Percentiles rank a stretch among this genome's conserved stretches.
Evolutionary conservation across 2,113 vertebrate species (phyloP).

Genomic region (Misgurnus mizolepis): DNA sequence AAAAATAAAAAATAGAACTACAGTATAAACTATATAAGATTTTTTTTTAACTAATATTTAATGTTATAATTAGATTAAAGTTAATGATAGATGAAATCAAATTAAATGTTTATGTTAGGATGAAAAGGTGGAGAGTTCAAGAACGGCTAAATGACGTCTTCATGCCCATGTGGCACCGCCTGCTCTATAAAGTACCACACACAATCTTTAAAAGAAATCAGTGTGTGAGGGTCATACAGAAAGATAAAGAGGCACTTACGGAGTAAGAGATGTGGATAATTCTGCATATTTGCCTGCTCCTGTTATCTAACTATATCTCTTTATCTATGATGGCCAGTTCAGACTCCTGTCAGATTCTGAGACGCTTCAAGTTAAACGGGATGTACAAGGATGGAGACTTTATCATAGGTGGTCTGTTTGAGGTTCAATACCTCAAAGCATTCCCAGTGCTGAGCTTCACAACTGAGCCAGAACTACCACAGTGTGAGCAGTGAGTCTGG

Average conservation of each 20-base stretch:
- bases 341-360: slow-evolving; percentile 54
- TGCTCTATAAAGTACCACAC: background rate
- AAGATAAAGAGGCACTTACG: background rate
- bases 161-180: background rate
- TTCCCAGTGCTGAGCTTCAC: background rate
- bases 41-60: too few species aligned
- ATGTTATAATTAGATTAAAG: too few species aligned
- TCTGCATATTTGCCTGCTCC: background rate
- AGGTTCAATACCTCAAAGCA: slow-evolving; percentile 47
- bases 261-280: slow-evolving; percentile 1
- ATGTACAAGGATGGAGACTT: slow-evolving; percentile 59
- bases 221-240: background rate
- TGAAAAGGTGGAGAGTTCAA: background rate
- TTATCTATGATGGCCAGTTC: slow-evolving; percentile 9
- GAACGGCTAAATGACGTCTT: background rate
- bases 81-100: too few species aligned
- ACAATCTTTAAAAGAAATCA: background rate
- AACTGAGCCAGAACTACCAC: slow-evolving; percentile 46
- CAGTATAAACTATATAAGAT: too few species aligned
- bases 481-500: slow-evolving; percentile 55
- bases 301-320: background rate
- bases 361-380: slow-evolving; percentile 53
- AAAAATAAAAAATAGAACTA: too few species aligned
- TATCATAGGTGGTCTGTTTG: slow-evolving; percentile 62
- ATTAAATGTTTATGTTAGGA: background rate